Percentiles rank a stretch among this genome's conserved stretches.
Evolutionary conservation across 2,888 invertebrate species (phyloP).

Genomic region (Mamestra brassicae): DNA sequence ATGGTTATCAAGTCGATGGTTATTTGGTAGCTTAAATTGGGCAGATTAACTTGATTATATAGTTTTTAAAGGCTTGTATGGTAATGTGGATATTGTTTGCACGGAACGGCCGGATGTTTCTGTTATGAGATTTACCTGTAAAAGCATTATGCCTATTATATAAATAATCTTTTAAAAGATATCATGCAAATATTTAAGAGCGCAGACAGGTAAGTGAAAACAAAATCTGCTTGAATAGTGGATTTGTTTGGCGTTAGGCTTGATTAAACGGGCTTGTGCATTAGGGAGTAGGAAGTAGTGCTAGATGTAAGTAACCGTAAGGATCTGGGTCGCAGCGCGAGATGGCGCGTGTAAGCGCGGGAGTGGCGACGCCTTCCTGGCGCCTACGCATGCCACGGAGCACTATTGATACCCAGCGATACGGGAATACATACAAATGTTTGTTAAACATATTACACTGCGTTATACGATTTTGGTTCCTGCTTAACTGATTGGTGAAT

Average conservation of each 20-base stretch:
- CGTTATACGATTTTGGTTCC: too few relatives aligned
- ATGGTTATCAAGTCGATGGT: slow-evolving; percentile 19
- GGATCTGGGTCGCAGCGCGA: slow-evolving; percentile 75
- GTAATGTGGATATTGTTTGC: slow-evolving; percentile 22
- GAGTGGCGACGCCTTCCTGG: slow-evolving; percentile 79
- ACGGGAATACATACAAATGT: slow-evolving; percentile 10
- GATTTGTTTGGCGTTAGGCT: slow-evolving; percentile 58
- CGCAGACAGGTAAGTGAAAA: slow-evolving; percentile 22
- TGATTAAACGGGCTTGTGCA: slow-evolving; percentile 67
- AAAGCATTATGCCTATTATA: neutral
- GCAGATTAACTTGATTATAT: slow-evolving; percentile 34
- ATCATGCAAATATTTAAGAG: slow-evolving; percentile 7
- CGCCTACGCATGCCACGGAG: slow-evolving; percentile 57
- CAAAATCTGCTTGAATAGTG: slow-evolving; percentile 25
- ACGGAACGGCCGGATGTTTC: slow-evolving; percentile 46
- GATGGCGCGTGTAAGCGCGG: slow-evolving; percentile 76
- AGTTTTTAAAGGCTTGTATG: slow-evolving; percentile 26
- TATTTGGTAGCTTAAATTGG: slow-evolving; percentile 42
- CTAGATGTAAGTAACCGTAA: slow-evolving; percentile 71
- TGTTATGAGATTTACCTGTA: slow-evolving; percentile 23
- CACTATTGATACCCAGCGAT: slow-evolving; percentile 8
- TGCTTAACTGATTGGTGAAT: neutral
- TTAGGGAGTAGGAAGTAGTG: slow-evolving; percentile 76
- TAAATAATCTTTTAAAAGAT: neutral
- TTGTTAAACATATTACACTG: neutral